These are phyloP conservation scores for Mobula birostris DNA, from an alignment of 2,113 vertebrate species.

Conservation along the genomic window DNA sequence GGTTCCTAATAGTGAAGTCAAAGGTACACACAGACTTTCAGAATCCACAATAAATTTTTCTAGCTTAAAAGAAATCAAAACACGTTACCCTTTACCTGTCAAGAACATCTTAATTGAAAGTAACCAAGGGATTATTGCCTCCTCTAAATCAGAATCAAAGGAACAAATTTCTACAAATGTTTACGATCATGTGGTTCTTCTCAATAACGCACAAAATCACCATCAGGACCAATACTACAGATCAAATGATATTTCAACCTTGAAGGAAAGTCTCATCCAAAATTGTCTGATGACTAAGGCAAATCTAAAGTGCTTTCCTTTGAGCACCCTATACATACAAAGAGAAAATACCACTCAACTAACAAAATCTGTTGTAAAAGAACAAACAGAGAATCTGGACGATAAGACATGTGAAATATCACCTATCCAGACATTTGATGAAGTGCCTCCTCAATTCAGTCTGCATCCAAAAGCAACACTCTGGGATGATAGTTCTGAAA, in stretches of 20 bases:
- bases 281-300: neutral
- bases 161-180: neutral
- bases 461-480: conserved; percentile 42
- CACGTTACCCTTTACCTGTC: neutral
- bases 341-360: neutral
- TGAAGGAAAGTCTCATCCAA: neutral
- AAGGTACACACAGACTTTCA: neutral
- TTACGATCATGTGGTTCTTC: neutral
- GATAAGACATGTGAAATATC: conserved; percentile 52
- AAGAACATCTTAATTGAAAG: neutral
- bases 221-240: neutral
- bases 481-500: conserved; percentile 48
- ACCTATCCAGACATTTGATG: conserved; percentile 54
- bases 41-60: neutral
- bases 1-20: neutral
- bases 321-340: neutral
- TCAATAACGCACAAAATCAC: conserved; percentile 21
- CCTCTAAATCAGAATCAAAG: neutral
- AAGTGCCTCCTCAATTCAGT: conserved; percentile 45
- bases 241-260: neutral
- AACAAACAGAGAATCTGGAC: conserved; percentile 48
- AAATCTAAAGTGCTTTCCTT: neutral
- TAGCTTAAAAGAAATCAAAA: conserved; percentile 20
- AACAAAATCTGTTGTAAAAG: conserved; percentile 6
- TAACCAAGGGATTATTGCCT: neutral